A percentile compares a stretch with the other conserved stretches of the same genome.
Conservation (phyloP, 2,797 vertebrate species). For the Tenualosa thibaudeaui region DNA sequence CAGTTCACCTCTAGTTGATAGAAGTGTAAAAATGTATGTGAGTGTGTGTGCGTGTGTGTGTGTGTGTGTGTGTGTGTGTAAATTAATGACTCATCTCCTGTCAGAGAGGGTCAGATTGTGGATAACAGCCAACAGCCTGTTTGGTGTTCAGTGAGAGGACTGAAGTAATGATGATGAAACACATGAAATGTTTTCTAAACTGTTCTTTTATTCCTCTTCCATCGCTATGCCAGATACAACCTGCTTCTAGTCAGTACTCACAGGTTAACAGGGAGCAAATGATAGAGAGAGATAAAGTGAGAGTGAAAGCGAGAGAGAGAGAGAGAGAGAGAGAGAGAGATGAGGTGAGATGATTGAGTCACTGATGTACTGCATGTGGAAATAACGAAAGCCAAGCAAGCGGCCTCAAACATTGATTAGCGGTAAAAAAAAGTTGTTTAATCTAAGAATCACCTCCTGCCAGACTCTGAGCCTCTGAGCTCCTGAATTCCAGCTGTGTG, state of each 20-base stretch:
- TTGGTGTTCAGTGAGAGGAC: neutral
- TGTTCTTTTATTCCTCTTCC: neutral
- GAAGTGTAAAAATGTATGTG: neutral
- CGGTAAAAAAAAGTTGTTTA: neutral
- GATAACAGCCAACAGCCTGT: neutral
- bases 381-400: neutral
- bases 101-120: neutral
- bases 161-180: slow-evolving; percentile 1
- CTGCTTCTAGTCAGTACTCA: neutral
- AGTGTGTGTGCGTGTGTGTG: neutral
- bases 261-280: neutral
- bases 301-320: neutral
- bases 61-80: neutral
- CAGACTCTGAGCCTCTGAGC: neutral
- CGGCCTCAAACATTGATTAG: neutral
- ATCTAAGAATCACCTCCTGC: neutral
- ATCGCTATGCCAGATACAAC: neutral
- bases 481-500: neutral
- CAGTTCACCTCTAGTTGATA: neutral
- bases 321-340: neutral
- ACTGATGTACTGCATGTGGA: neutral
- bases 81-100: neutral
- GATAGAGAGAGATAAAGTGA: neutral
- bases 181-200: neutral
- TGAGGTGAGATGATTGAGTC: neutral